Evolutionary conservation across 2,888 invertebrate species (phyloP).

Genomic region (Drosophila crucigera): DNA sequence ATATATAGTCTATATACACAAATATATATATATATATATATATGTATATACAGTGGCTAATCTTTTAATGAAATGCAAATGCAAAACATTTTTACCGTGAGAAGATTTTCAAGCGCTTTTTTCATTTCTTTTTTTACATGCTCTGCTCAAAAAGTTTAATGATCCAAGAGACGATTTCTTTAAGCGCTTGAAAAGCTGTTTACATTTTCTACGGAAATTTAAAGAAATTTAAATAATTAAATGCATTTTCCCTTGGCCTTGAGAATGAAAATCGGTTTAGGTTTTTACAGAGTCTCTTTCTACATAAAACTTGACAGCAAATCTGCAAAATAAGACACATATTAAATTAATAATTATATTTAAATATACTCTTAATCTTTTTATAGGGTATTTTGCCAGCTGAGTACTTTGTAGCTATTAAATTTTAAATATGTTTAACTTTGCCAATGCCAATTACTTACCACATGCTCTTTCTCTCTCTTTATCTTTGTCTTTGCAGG

Average conservation of each 20-base stretch:
- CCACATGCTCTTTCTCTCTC: conserved; percentile 12
- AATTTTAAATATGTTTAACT: not conserved
- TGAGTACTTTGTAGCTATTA: conserved; percentile 1
- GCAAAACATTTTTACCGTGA: conserved; percentile 16
- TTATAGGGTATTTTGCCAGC: conserved; percentile 8
- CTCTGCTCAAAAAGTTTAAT: not conserved
- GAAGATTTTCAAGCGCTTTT: not conserved
- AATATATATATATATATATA: not conserved
- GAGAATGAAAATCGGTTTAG: not conserved
- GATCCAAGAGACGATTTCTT: not conserved
- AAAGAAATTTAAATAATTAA: not conserved
- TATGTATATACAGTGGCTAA: conserved; percentile 46
- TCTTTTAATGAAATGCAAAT: conserved; percentile 77
- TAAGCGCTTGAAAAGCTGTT: not conserved
- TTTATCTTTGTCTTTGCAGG: conserved; percentile 60
- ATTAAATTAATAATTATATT: not conserved
- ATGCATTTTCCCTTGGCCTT: not conserved
- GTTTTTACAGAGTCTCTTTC: not conserved
- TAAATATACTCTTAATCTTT: not conserved
- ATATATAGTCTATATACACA: not conserved
- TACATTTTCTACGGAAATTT: not conserved
- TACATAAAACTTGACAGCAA: not conserved
- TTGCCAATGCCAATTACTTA: conserved; percentile 23
- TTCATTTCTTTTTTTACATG: not conserved
- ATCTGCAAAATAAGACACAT: not conserved